Base-by-base conservation (phyloP, 2,888 invertebrate genomes). In the Eristalis tenax region DNA sequence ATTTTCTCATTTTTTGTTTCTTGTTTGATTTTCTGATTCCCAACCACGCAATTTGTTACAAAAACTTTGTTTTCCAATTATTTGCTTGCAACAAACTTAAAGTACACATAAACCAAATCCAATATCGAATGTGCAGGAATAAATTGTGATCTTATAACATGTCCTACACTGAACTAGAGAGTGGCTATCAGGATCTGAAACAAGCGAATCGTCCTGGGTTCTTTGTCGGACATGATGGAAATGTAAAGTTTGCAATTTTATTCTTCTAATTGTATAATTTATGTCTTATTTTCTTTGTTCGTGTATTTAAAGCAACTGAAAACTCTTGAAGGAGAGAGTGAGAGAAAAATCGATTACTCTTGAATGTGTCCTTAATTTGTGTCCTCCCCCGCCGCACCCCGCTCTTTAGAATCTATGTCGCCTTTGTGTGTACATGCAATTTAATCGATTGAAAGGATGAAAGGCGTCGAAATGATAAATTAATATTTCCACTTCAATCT, bases 161-260 rank as follows among this genome's bases (percentile, higher is more conserved):
- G 98, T 98, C 97, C 93, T 98, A 98, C 94, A 97, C 97, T 93
- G 97, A 98, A 94, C 94, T 98, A 91, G 98, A 98, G 94, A 97
- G 97, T 94, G 98, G 98, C 90, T 98, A 98, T 94, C 97, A 97
- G 95, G 97, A 96, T 91, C 94, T 97, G 92, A 95, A 96, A 92
- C 96, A 96, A 93, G 95, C 95, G 90, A 93, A 94, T 91, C 94
- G 94, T 89, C 94, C 95, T 89, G 95, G 96, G 91, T 96, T 96
- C 94, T 96, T 95, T 94, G 95, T 96, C 91, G 96, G 96, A 91
- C 95, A 94, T 91, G 95, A 95, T 93, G 95, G 95, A 92, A 95
- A 95, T 94, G 94, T 95, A 92, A 94, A 94, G 84, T 88, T 88
- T 87, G 57, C 64, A 65, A 35, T 56, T 83, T 22, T 87, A 63